Percentiles rank a stretch among this genome's conserved stretches.
phyloP scores from a whole-genome alignment of 2,797 vertebrate genomes.

The Propithecus perrieri region DNA sequence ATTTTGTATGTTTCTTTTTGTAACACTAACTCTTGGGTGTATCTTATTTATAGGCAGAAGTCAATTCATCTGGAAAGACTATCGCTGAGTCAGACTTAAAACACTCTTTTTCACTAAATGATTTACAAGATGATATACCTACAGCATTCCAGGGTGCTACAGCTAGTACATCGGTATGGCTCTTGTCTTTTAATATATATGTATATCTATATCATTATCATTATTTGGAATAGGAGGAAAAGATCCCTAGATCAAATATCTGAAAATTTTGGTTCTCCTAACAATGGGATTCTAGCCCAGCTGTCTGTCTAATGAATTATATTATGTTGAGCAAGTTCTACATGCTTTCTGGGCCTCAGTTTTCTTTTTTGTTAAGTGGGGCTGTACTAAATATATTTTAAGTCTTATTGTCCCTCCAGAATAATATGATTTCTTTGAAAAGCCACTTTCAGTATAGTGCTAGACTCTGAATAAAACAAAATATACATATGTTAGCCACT shows the following conservation, averaged over 20 bases:
- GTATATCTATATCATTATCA: neutral
- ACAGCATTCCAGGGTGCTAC: slow-evolving; percentile 77
- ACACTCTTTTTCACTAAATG: slow-evolving; percentile 67
- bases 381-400: slow-evolving; percentile 25
- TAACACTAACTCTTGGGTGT: slow-evolving; percentile 39
- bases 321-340: slow-evolving; percentile 28
- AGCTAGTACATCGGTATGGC: slow-evolving; percentile 77
- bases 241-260: neutral
- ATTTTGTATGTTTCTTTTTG: neutral
- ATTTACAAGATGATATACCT: slow-evolving; percentile 81
- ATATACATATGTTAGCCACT: neutral
- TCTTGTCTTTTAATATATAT: neutral
- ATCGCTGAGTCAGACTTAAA: slow-evolving; percentile 78
- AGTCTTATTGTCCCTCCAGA: neutral
- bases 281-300: neutral
- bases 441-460: neutral
- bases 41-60: slow-evolving; percentile 84
- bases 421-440: slow-evolving; percentile 26
- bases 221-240: slow-evolving; percentile 22
- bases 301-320: neutral
- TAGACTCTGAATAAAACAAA: slow-evolving; percentile 22
- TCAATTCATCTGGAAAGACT: slow-evolving; percentile 84
- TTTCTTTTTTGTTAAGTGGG: slow-evolving; percentile 22
- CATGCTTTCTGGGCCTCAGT: neutral
- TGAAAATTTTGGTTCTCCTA: slow-evolving; percentile 36